phyloP scores from a whole-genome alignment of 2,797 vertebrate species.

The Microchirus variegatus region DNA sequence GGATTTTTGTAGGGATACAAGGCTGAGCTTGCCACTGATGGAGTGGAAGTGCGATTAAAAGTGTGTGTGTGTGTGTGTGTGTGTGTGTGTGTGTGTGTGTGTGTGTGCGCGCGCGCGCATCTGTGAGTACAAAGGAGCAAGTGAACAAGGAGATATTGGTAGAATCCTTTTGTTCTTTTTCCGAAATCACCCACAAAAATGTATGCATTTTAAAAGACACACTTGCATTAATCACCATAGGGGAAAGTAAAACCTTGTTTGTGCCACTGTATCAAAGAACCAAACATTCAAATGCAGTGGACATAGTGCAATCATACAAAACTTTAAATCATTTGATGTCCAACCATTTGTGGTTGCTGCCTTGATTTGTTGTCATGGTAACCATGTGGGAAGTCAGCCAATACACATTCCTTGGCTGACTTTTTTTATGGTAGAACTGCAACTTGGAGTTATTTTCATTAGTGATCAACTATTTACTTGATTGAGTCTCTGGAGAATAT shows the following conservation, averaged over 20 bases:
- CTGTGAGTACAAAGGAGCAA: neutral
- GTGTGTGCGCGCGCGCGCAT: slow-evolving; percentile 8
- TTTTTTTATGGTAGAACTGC: too few species aligned
- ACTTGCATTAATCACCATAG: too few species aligned
- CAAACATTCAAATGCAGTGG: too few species aligned
- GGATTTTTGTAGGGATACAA: slow-evolving; percentile 59
- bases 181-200: too few species aligned
- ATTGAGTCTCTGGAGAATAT: too few species aligned
- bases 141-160: slow-evolving; percentile 7
- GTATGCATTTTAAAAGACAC: too few species aligned
- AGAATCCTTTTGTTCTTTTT: neutral
- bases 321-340: neutral
- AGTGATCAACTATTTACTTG: too few species aligned
- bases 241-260: too few species aligned
- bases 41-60: slow-evolving; percentile 61
- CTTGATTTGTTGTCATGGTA: slow-evolving; percentile 1
- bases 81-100: slow-evolving; percentile 1
- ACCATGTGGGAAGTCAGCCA: neutral
- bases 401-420: neutral
- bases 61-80: slow-evolving; percentile 1
- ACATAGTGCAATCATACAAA: neutral
- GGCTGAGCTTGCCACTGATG: slow-evolving; percentile 61
- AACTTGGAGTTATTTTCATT: too few species aligned
- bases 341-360: neutral
- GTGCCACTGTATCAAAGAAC: too few species aligned